phyloP scores from a whole-genome alignment of 2,797 vertebrate species.

The Clarias fuscus region DNA sequence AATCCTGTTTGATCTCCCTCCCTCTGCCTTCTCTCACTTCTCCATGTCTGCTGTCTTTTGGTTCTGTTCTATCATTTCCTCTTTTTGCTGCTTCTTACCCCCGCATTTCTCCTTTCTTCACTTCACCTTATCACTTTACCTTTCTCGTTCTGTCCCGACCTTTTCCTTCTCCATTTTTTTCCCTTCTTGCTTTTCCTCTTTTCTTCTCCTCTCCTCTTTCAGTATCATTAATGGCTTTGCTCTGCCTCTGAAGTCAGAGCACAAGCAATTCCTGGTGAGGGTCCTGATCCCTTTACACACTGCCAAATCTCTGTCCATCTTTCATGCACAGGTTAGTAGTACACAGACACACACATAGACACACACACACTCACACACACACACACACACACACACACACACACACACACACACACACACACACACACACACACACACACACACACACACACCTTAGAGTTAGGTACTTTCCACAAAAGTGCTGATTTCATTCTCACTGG shows the following conservation, averaged over 20 bases:
- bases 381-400: not conserved
- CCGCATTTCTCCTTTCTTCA: not conserved
- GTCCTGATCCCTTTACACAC: conserved; percentile 91
- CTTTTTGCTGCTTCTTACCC: not conserved
- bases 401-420: not conserved
- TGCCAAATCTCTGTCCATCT: conserved; percentile 90
- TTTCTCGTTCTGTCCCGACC: not conserved
- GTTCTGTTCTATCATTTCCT: conserved; percentile 5
- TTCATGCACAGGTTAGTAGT: conserved; percentile 87
- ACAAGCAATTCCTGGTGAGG: conserved; percentile 91
- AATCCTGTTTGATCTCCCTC: conserved; percentile 50
- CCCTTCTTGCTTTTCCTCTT: not conserved
- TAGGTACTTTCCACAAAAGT: not conserved
- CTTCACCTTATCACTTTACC: not conserved
- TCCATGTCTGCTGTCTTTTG: conserved; percentile 36
- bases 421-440: not conserved
- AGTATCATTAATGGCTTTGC: conserved; percentile 92
- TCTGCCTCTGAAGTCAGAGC: conserved; percentile 89
- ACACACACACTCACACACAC: not conserved
- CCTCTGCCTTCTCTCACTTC: conserved; percentile 36
- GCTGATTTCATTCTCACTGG: not conserved
- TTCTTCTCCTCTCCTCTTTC: conserved; percentile 37
- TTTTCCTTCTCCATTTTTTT: not conserved
- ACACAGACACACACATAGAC: conserved; percentile 11
- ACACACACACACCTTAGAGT: not conserved